phyloP scores from a whole-genome alignment of 2,888 invertebrate species.

The Pogonocherus hispidulus region DNA sequence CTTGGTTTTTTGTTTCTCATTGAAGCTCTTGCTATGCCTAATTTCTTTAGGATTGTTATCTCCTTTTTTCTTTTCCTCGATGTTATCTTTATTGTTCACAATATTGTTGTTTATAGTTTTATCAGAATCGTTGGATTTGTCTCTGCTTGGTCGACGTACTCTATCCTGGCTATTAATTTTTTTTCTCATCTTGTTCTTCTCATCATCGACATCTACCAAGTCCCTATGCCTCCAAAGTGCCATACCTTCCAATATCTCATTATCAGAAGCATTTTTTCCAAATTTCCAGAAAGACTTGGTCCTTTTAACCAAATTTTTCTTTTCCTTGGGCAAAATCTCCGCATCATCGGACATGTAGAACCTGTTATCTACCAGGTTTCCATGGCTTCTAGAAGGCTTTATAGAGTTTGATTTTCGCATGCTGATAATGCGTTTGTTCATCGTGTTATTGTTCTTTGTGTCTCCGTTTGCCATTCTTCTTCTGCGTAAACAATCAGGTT shows the following conservation, averaged over 20 bases:
- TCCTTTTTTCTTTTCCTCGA: conserved; percentile 64
- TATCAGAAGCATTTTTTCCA: conserved; percentile 77
- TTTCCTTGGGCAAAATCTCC: conserved; percentile 72
- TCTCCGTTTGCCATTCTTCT: conserved; percentile 53
- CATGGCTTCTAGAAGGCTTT: conserved; percentile 64
- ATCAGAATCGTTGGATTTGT: conserved; percentile 67
- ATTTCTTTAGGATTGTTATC: conserved; percentile 65
- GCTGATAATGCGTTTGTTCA: conserved; percentile 47
- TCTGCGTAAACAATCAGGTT: conserved; percentile 34
- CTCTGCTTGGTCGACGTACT: conserved; percentile 64
- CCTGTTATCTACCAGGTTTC: conserved; percentile 64
- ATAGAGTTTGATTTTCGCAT: conserved; percentile 47
- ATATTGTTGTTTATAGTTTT: conserved; percentile 64
- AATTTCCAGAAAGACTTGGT: conserved; percentile 92
- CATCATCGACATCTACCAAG: conserved; percentile 78
- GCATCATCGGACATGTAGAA: conserved; percentile 73
- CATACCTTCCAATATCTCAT: conserved; percentile 88
- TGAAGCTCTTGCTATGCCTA: conserved; percentile 35
- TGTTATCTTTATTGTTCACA: conserved; percentile 66
- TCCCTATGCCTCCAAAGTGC: conserved; percentile 89
- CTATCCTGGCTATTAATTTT: conserved; percentile 56
- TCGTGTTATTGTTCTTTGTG: conserved; percentile 61
- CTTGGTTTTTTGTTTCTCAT: conserved; percentile 53
- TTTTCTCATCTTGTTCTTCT: conserved; percentile 68
- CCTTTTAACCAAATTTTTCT: conserved; percentile 80